A percentile compares a stretch with the other conserved stretches of the same genome.
These are phyloP conservation scores for Andricus quercusramuli DNA, from an alignment of 2,888 invertebrate genomes.

Conservation along the genomic window DNA sequence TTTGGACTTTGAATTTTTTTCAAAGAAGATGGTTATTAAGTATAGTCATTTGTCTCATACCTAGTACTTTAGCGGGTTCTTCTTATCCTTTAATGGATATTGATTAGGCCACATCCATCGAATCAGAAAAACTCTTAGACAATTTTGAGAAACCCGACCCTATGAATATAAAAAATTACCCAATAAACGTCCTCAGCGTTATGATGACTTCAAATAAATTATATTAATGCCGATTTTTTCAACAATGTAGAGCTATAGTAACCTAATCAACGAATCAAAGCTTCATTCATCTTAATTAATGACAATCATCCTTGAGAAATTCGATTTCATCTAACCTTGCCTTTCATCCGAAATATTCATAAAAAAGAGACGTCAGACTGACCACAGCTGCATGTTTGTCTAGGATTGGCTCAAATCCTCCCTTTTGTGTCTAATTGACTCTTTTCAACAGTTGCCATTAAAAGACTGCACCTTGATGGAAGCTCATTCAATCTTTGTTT, in stretches of 20 bases:
- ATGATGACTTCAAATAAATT: too few relatives aligned
- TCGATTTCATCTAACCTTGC: neutral
- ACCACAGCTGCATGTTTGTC: neutral
- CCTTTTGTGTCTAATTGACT: constrained; percentile 6
- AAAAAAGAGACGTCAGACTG: neutral
- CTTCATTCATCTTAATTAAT: neutral
- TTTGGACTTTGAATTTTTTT: too few relatives aligned
- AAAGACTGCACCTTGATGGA: neutral
- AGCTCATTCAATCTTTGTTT: constrained; percentile 26
- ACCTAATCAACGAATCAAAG: neutral
- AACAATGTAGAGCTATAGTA: neutral
- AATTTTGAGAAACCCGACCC: too few relatives aligned
- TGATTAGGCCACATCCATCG: too few relatives aligned
- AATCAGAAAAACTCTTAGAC: too few relatives aligned
- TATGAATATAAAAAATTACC: too few relatives aligned
- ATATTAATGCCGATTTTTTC: neutral
- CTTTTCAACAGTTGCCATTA: constrained; percentile 22
- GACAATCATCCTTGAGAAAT: neutral
- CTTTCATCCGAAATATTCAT: neutral
- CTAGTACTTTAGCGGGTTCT: too few relatives aligned
- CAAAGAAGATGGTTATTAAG: too few relatives aligned
- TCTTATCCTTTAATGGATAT: too few relatives aligned
- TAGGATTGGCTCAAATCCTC: neutral
- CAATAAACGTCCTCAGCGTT: too few relatives aligned
- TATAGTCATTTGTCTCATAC: too few relatives aligned